Evolutionary conservation across 2,888 invertebrate species (phyloP).

Genomic region (Eurois occulta): DNA sequence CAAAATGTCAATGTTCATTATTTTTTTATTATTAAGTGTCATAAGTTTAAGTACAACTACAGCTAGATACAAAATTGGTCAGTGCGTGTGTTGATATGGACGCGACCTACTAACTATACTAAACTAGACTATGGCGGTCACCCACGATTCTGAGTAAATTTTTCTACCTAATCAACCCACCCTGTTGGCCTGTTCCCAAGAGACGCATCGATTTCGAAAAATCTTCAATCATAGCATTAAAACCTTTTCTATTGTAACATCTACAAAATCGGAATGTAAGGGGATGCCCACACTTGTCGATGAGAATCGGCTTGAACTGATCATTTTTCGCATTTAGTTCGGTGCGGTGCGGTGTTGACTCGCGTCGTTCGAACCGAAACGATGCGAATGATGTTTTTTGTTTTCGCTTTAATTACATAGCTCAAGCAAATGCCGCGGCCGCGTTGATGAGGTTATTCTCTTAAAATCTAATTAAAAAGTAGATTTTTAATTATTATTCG

Average conservation of each 20-base stretch:
- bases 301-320: background rate
- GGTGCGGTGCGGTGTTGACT: background rate
- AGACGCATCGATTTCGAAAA: conserved; percentile 9
- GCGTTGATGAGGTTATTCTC: background rate
- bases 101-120: conserved; percentile 67
- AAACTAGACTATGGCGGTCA: conserved; percentile 62
- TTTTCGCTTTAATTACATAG: background rate
- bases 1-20: conserved; percentile 46
- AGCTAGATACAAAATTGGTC: conserved; percentile 69
- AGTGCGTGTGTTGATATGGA: conserved; percentile 62
- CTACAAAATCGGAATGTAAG: background rate
- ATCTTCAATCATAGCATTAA: conserved; percentile 29
- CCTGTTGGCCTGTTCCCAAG: conserved; percentile 50
- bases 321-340: background rate
- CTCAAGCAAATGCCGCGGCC: background rate
- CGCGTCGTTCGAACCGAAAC: background rate
- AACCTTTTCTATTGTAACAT: background rate
- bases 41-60: conserved; percentile 72
- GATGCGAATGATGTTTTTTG: background rate
- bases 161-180: conserved; percentile 59
- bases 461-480: background rate
- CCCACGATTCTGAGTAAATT: conserved; percentile 62
- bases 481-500: background rate
- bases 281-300: background rate
- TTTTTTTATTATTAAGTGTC: conserved; percentile 57